Percentiles rank a stretch among this genome's conserved stretches.
These are phyloP conservation scores for Helicoverpa assulta DNA, from an alignment of 2,888 invertebrate genomes.

Conservation along the genomic window DNA sequence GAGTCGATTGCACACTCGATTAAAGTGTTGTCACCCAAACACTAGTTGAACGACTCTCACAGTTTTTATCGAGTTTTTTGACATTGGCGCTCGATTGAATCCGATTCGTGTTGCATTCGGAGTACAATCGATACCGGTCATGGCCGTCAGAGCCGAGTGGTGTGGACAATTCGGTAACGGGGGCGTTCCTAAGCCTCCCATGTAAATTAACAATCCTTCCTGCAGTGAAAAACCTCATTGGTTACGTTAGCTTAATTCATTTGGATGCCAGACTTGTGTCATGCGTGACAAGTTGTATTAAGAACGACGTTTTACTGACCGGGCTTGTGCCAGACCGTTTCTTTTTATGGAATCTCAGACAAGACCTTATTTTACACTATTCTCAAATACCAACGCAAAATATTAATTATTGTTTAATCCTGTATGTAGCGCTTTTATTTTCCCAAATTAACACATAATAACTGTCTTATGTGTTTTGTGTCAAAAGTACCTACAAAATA, in stretches of 20 bases:
- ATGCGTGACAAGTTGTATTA: conserved; percentile 63
- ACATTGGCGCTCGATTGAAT: conserved; percentile 81
- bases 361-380: conserved; percentile 1
- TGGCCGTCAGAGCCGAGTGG: conserved; percentile 76
- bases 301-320: conserved; percentile 4
- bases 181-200: conserved; percentile 65
- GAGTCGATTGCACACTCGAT: conserved; percentile 74
- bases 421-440: background rate
- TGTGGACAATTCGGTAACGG: conserved; percentile 74
- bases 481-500: conserved; percentile 25
- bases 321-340: background rate
- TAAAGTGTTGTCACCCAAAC: conserved; percentile 78
- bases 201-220: conserved; percentile 73
- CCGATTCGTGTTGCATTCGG: conserved; percentile 78
- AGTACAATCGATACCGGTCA: conserved; percentile 80
- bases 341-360: conserved; percentile 1
- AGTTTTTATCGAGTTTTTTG: conserved; percentile 82
- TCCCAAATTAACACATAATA: conserved; percentile 8
- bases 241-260: conserved; percentile 66
- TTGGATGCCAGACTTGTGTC: conserved; percentile 49
- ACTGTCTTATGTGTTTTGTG: background rate
- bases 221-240: conserved; percentile 62
- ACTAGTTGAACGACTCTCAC: conserved; percentile 76
- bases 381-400: background rate
- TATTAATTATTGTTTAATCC: background rate